Evolutionary conservation across 2,113 vertebrate species (phyloP).

Genomic region (Grallaria varia): DNA sequence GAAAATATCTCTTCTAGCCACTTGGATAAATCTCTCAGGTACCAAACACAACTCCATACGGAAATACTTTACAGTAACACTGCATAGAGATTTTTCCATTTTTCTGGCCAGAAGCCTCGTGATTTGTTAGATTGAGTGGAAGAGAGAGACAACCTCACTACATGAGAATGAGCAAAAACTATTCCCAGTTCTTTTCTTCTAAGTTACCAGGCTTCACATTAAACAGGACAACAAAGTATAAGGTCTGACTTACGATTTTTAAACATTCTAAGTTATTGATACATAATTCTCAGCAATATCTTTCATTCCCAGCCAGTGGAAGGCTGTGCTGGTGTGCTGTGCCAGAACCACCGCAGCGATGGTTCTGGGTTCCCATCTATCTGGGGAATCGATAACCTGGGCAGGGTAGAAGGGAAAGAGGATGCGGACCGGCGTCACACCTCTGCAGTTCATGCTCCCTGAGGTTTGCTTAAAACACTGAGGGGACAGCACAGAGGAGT

Average conservation of each 20-base stretch:
- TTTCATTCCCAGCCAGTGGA: neutral
- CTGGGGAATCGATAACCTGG: neutral
- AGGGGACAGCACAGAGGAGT: neutral
- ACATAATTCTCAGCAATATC: neutral
- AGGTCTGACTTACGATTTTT: neutral
- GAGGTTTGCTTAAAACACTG: neutral
- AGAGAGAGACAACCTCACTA: neutral
- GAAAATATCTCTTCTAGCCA: neutral
- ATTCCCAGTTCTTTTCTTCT: neutral
- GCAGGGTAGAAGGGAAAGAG: neutral
- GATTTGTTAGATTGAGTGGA: neutral
- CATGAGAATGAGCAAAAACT: neutral
- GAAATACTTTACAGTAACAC: neutral
- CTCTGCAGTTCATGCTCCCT: rapidly evolving
- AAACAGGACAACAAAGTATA: neutral
- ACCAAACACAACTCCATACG: neutral
- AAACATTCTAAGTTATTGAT: neutral
- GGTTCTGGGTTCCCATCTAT: too few relatives aligned
- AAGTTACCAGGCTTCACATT: neutral
- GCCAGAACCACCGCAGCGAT: neutral
- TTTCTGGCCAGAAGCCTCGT: neutral
- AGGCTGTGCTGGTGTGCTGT: neutral
- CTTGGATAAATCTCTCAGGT: neutral
- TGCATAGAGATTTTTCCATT: neutral
- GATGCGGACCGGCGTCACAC: rapidly evolving